Evolutionary conservation across 2,797 vertebrate species (phyloP), one percentile per base, ranked within the genome.

Genomic region (Acanthopagrus latus): DNA sequence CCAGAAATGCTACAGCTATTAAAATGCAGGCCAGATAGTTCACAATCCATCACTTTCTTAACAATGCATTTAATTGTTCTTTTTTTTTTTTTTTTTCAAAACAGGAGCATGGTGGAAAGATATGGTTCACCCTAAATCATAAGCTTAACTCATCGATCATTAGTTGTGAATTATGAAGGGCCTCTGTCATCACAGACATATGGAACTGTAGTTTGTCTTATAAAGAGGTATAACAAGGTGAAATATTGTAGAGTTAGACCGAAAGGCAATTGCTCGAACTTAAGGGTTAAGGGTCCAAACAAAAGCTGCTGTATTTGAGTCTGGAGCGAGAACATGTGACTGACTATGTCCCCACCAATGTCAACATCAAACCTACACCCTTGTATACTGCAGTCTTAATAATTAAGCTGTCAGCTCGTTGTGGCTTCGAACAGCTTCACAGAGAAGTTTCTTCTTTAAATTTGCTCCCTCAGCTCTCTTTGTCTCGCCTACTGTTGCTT

Each of bases 381-480:
- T 27, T 27, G 27, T 27, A 50, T 44, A 62, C 4, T 38, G n/a
- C 9, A 55, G 14, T 33, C 41, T 21, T 54, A 70, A 58, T 51
- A 47, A 81, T 7, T 77, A 58, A 68, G 68, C 18, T 67, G 60
- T 68, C 68, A 18, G 25, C 46, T 47, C 21, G 18, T n/a, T 65
- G 50, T 63, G 70, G 50, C 56, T 82, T 78, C 82, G 41, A 79
- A 76, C 67, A 47, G 33, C 44, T 59, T 74, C 62, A 79, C 76
- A 51, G 57, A 75, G 50, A 73, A 29, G 16, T 51, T 18, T 52
- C 29, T 76, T 10, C 17, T 67, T 71, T 71, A 27, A 43, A 57
- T 58, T 54, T 60, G 60, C 48, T 73, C 76, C 59, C 38, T 64
- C 33, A 43, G 48, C 43, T 76, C 68, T 56, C 46, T 72, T 33